Evolutionary conservation across 2,797 vertebrate genomes (phyloP), one percentile per base, ranked within the genome.

Genomic region (Sphenodon punctatus): DNA sequence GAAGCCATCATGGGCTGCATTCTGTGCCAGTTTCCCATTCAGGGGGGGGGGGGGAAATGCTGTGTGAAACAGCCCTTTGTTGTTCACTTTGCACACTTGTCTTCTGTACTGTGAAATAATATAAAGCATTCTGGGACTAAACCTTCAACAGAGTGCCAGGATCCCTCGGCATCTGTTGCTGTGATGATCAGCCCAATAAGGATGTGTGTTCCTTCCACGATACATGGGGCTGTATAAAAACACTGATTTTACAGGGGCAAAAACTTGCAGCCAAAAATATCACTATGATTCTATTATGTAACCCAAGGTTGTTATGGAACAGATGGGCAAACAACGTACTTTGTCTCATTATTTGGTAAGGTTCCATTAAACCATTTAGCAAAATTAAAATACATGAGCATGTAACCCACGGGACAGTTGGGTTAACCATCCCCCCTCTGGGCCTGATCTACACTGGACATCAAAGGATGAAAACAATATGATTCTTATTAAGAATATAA

Each of bases 221-320:
- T 32, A 12, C 30, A 58, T 8, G 58, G 32, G 8, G 7, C 55
- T 30, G 16, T 51, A 8, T 27, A 42, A 8, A 59, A 45, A n/a
- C 56, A 13, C 51, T 1, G 20, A 10, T 67, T 67, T 75, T 72
- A 43, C 41, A 6, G 0, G 1, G n/a, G 1, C 64, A 67, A 78
- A 51, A 4, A 16, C 17, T n/a, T 25, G 63, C 22, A 7, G 16
- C 7, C 6, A 61, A 67, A 58, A 53, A 17, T 68, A 82, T 66
- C 67, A 1, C 34, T 32, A 30, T 3, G 10, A 8, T 80, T 66
- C 48, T 6, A 0, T n/a, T 4, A 36, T 2, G 3, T 36, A 56
- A 25, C 79, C 25, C 27, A n/a, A n/a, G 77, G 74, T 63, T 87
- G 84, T 22, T 27, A 25, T 20, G 3, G 17, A 53, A 32, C 11